A percentile compares a stretch with the other conserved stretches of the same genome.
Evolutionary conservation across 92 coral and sea anemone genomes (phyloP).

Genomic region (Siderastrea radians): DNA sequence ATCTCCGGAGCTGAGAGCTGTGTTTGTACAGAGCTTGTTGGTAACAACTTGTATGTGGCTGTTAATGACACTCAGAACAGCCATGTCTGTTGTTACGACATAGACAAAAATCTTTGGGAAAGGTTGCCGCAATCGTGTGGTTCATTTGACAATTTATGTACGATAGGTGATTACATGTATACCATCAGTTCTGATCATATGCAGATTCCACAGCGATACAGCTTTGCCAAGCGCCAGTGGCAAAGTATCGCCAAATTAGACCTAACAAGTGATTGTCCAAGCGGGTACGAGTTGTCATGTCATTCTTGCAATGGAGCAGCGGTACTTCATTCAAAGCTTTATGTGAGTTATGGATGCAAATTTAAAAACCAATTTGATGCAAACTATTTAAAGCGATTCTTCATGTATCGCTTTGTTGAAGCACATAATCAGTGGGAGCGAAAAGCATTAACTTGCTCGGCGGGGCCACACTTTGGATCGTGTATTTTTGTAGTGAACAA

Average conservation of each 20-base stretch:
- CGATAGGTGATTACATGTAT: neutral
- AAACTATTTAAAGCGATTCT: neutral
- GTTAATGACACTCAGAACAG: neutral
- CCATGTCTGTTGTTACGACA: neutral
- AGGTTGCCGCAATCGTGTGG: neutral
- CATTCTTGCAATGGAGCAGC: neutral
- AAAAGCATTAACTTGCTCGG: neutral
- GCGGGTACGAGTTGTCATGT: neutral
- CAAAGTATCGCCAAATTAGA: neutral
- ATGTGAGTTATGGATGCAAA: neutral
- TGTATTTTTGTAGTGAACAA: neutral
- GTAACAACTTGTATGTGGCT: conserved; percentile 10
- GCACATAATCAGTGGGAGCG: neutral
- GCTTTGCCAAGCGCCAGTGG: conserved; percentile 8
- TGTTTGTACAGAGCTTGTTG: neutral
- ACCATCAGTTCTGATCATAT: conserved; percentile 6
- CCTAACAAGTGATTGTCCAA: too few species aligned
- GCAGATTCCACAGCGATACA: neutral
- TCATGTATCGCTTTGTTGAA: neutral
- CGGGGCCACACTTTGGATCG: neutral
- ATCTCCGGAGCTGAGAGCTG: neutral
- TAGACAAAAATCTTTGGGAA: conserved; percentile 6
- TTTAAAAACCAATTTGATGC: neutral
- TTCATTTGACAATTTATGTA: neutral
- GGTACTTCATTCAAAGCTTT: neutral